Base-by-base conservation (phyloP, 2,797 vertebrate genomes). In the Chelmon rostratus region DNA sequence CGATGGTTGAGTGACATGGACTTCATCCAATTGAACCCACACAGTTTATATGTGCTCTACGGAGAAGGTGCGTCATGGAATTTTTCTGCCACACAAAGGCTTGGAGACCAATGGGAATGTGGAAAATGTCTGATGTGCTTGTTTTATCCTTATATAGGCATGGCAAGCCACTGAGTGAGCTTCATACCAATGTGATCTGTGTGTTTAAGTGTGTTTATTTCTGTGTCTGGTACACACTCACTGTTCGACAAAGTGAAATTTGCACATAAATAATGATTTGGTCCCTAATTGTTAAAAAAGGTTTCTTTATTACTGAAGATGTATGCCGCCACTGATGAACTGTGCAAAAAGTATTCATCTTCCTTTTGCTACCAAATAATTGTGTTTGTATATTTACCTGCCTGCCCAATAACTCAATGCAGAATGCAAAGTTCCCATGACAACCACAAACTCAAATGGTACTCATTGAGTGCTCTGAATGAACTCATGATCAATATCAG, bases 121-220 rank as follows among this genome's bases (percentile, higher is more conserved):
- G 82, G 79, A 71, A 76, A 73, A 88, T 83, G 75, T 76, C 73
- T 72, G 68, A 72, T 86, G 88, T 62, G 37, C 64, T 67, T 67
- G 72, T 88, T 85, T 84, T 76, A 86, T 87, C 92, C 93, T 90
- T 92, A 92, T 92, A 91, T 94, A 90, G 93, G 31, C 91, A 92
- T 79, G 73, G 66, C 80, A 88, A 71, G 79, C 82, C 67, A 66
- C 54, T 1, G 37, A 63, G 67, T 58, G 57, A 74, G 76, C 64
- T 79, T 62, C 0, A 0, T 65, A 81, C 50, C 65, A 81, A 35
- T 81, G 78, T 2, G 42, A 49, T 59, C 11, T 56, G 21, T 67
- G 23, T 28, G 33, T 65, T 25, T 50, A 25, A 50, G 52, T 65
- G 33, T 62, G 49, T 71, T 77, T 77, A 52, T 64, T 62, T 47